Conservation (phyloP, 2,888 invertebrate species). For the Axea sp. region DNA sequence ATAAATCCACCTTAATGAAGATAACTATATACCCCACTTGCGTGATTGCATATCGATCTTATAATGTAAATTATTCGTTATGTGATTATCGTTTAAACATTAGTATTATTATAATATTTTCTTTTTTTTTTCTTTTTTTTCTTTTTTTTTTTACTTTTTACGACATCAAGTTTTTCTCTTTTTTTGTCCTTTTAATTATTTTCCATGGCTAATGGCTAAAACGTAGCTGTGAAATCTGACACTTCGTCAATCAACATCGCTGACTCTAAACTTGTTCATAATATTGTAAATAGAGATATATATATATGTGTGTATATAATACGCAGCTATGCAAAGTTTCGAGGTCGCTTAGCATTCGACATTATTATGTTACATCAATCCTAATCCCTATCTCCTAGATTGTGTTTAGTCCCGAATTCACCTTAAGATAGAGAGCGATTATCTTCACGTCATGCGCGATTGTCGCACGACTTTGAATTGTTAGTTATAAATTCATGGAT, state of each 20-base stretch:
- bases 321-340: conserved; percentile 31
- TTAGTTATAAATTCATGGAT: conserved; percentile 27
- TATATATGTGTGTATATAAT: conserved; percentile 3
- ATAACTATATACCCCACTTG: conserved; percentile 19
- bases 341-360: conserved; percentile 39
- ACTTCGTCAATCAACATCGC: conserved; percentile 24
- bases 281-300: conserved; percentile 32
- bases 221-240: conserved; percentile 28
- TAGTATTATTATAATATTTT: too few relatives aligned
- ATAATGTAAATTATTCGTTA: conserved; percentile 30
- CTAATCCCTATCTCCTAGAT: conserved; percentile 44
- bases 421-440: conserved; percentile 59
- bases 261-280: conserved; percentile 39
- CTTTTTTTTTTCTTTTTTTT: conserved; percentile 1
- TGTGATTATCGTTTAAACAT: conserved; percentile 12
- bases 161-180: neutral
- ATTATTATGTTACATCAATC: conserved; percentile 21
- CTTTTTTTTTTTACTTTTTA: neutral
- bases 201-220: too few relatives aligned
- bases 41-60: conserved; percentile 19
- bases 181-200: conserved; percentile 17
- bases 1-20: conserved; percentile 39
- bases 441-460: conserved; percentile 27
- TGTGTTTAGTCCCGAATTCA: conserved; percentile 60
- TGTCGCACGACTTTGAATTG: neutral